A percentile compares a stretch with the other conserved stretches of the same genome.
These are phyloP conservation scores for Myotis vivesi DNA, from an alignment of 2,797 vertebrate genomes.

Conservation along the genomic window DNA sequence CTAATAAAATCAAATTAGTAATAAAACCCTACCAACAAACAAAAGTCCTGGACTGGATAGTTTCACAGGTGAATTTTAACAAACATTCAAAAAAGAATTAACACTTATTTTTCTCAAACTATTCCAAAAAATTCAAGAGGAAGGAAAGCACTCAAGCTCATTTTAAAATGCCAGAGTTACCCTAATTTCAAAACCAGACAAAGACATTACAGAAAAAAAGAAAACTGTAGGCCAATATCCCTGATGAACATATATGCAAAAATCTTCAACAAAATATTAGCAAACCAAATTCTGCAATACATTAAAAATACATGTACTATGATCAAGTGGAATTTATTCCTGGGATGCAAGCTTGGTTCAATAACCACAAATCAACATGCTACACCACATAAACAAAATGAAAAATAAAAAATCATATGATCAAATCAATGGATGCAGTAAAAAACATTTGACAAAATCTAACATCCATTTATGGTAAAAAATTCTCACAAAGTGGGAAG, in stretches of 20 bases:
- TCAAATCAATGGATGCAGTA: not conserved
- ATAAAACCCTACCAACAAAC: not conserved
- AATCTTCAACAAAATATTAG: not conserved
- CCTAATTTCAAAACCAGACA: not conserved
- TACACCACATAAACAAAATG: not conserved
- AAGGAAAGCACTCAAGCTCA: not conserved
- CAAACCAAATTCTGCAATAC: not conserved
- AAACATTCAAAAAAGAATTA: not conserved
- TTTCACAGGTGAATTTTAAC: not conserved
- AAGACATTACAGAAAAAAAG: not conserved
- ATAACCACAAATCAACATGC: not conserved
- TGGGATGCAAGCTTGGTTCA: not conserved
- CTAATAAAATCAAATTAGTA: not conserved
- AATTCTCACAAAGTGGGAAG: not conserved
- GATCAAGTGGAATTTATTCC: not conserved
- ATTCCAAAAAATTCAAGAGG: not conserved
- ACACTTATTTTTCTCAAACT: not conserved
- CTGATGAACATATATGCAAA: not conserved
- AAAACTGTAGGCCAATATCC: not conserved
- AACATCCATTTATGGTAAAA: not conserved
- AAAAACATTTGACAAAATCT: not conserved
- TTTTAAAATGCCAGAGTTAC: not conserved
- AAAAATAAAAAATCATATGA: not conserved
- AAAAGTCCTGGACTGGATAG: not conserved
- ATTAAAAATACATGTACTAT: not conserved